Percentiles rank a stretch among this genome's conserved stretches.
These are phyloP conservation scores for Austrolebias charrua DNA, from an alignment of 2,797 vertebrate genomes.

Conservation along the genomic window DNA sequence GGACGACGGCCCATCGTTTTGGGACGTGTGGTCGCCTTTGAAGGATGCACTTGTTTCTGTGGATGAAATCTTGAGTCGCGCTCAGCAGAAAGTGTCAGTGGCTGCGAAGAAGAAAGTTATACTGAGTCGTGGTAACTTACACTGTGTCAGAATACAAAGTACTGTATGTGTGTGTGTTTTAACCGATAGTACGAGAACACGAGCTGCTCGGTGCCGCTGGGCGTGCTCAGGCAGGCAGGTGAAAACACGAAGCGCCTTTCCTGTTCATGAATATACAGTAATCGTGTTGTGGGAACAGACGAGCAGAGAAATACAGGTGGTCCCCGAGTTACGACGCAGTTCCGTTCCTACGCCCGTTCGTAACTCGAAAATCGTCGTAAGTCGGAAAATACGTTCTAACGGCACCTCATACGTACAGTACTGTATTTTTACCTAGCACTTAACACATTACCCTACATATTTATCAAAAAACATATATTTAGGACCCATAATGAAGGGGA, in stretches of 20 bases:
- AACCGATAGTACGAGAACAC: slow-evolving; percentile 42
- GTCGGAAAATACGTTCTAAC: no score
- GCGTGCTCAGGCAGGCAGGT: slow-evolving; percentile 48
- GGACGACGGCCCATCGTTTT: no score
- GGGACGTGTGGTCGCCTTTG: background rate
- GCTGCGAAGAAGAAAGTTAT: slow-evolving; percentile 53
- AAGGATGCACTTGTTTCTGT: slow-evolving; percentile 70
- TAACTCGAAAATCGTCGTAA: no score
- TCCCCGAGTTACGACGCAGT: no score
- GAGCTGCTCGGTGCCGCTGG: slow-evolving; percentile 54
- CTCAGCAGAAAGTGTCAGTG: slow-evolving; percentile 25
- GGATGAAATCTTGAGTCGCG: slow-evolving; percentile 55
- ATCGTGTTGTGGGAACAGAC: slow-evolving; percentile 38
- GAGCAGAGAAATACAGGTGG: slow-evolving; percentile 9
- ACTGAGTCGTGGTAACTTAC: slow-evolving; percentile 63
- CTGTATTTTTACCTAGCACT: no score
- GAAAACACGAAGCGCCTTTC: slow-evolving; percentile 47
- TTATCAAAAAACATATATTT: no score
- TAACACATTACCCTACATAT: no score
- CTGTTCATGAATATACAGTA: slow-evolving; percentile 51
- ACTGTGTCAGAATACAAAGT: slow-evolving; percentile 56
- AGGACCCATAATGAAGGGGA: no score
- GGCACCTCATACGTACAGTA: no score
- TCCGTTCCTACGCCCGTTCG: no score
- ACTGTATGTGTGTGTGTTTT: slow-evolving; percentile 1